Evolutionary conservation across 2,888 invertebrate species (phyloP).

Genomic region (Synergus gifuensis): DNA sequence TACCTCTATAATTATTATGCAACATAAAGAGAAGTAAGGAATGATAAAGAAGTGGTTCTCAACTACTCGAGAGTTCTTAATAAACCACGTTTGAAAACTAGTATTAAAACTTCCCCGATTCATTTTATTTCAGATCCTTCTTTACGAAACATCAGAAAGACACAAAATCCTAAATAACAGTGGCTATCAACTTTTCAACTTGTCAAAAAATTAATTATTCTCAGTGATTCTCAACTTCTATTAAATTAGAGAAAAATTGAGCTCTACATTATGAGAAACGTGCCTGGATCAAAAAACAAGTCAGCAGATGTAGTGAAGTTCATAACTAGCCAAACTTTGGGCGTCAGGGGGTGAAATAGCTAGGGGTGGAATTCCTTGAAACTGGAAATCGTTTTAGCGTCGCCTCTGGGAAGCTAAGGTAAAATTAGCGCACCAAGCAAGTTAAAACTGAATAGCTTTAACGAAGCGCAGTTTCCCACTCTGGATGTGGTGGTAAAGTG

Average conservation of each 20-base stretch:
- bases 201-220: too few relatives aligned
- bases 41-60: too few relatives aligned
- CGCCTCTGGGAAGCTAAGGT: background rate
- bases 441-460: conserved; percentile 61
- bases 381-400: conserved; percentile 14
- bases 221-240: too few relatives aligned
- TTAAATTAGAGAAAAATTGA: background rate
- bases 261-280: background rate
- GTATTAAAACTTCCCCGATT: too few relatives aligned
- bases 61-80: too few relatives aligned
- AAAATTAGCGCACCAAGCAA: conserved; percentile 48
- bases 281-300: background rate
- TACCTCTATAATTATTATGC: too few relatives aligned
- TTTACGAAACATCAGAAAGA: too few relatives aligned
- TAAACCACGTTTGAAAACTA: too few relatives aligned
- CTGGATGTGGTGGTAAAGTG: background rate
- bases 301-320: background rate
- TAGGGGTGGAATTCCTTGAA: background rate
- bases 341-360: background rate
- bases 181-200: too few relatives aligned
- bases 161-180: too few relatives aligned
- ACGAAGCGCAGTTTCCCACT: conserved; percentile 55
- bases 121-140: too few relatives aligned
- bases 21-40: too few relatives aligned
- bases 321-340: background rate